Base-by-base conservation (phyloP, 2,888 invertebrate species). In the Glaucopsyche alexis region DNA sequence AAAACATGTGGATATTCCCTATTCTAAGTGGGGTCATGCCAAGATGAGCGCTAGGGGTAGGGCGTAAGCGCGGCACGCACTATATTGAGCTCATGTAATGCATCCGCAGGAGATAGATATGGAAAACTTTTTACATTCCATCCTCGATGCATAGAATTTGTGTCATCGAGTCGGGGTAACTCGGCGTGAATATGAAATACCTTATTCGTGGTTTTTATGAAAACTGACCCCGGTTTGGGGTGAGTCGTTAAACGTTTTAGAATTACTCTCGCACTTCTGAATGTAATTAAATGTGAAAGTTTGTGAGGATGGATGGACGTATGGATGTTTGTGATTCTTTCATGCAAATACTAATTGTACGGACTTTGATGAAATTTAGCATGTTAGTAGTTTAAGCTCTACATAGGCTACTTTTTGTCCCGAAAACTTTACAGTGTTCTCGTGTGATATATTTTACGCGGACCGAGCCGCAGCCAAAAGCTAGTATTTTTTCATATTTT, bases 1-100 rank as follows among this genome's bases (percentile, higher is more conserved):
- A 29, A 29, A 29, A 29, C 29, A 29, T 29, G 29, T 4, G 29
- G 1, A 29, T 29, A 29, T 29, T n/a, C n/a, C n/a, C n/a, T 8
- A 13, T 55, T 55, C 60, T 13, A 55, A 9, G 42, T 42, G 42
- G 42, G 60, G 11, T 16, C 19, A 16, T 11, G 16, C 5, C 60
- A 38, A 60, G 60, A 60, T 38, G 42, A 66, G 42, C 16, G 16
- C 13, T 13, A 13, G 14, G 9, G 38, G 29, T 6, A 47, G 13
- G 13, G 7, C 6, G 19, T 75, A 80, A 78, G 79, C 78, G 40
- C 65, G 80, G 80, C 82, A 82, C 80, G 83, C 82, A 76, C 74
- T 77, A 82, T 84, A 86, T 85, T 84, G 84, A 81, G 81, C 82
- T 75, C 81, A 82, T 81, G 82, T 82, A 81, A 85, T 85, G 84